Evolutionary conservation across 1,140 invertebrate species (phyloP).

Genomic region (Cotesia typhae): DNA sequence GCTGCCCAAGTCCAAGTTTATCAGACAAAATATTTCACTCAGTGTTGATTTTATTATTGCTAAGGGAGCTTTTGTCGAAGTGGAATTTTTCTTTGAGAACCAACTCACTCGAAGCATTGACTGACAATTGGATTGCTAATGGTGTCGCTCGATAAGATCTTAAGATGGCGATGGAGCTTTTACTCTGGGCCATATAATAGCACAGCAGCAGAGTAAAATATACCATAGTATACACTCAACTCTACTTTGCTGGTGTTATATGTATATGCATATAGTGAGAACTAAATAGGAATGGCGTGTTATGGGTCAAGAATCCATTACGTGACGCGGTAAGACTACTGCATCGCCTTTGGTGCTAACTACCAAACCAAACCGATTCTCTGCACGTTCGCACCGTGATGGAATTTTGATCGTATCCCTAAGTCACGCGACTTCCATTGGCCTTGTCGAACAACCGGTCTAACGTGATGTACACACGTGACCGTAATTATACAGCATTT

Average conservation of each 20-base stretch:
- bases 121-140: constrained; percentile 22
- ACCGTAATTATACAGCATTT: constrained; percentile 25
- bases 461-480: constrained; percentile 37
- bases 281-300: constrained; percentile 37
- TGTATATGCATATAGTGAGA: background rate
- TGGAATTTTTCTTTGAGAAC: too few relatives aligned
- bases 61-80: too few relatives aligned
- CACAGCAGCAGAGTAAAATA: background rate
- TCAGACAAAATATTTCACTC: too few relatives aligned
- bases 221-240: too few relatives aligned
- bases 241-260: background rate
- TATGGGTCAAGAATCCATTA: constrained; percentile 45
- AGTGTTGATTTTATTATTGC: too few relatives aligned
- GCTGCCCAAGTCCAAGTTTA: too few relatives aligned
- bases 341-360: constrained; percentile 40
- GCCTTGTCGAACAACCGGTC: constrained; percentile 36
- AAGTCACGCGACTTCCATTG: constrained; percentile 32
- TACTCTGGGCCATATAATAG: background rate
- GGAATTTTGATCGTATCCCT: constrained; percentile 40
- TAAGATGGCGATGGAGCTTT: background rate
- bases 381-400: constrained; percentile 41
- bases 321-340: constrained; percentile 30
- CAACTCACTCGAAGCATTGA: background rate
- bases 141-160: constrained; percentile 27
- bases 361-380: constrained; percentile 38